Evolutionary conservation across 2,797 vertebrate species (phyloP), one percentile per base, ranked within the genome.

Genomic region (Enteromius mattozi): DNA sequence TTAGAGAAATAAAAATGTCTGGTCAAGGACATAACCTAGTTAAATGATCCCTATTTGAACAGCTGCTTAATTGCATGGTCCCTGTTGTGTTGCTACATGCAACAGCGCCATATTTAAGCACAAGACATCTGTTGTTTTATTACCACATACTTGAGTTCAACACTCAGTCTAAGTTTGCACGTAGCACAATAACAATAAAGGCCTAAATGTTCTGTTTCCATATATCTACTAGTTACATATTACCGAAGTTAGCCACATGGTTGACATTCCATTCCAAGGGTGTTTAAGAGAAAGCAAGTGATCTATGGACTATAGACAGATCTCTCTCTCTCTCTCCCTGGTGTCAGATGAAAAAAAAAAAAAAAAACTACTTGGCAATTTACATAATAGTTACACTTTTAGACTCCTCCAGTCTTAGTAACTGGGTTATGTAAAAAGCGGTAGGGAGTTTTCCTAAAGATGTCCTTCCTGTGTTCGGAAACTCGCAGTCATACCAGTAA

Each of bases 61-160:
- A 84, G 83, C 76, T 84, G 83, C 61, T 84, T 72, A 78, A 66
- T 65, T 79, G 30, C 30, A 79, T 45, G 19, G 71, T 33, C 83
- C 83, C 83, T 79, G 83, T 51, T 40, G 68, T 78, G 83, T 72
- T 68, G 42, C 30, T 71, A 72, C 54, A 71, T 70, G 63, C 66
- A 83, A 78, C 74, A 78, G 8, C 27, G 54, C 74, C 82, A 78
- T 78, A 83, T 79, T 79, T 45, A 84, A 78, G 65, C 54, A 63
- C 65, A 47, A 59, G 54, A 72, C 83, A 84, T 84, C 83, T 84
- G 83, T 84, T 71, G 66, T 71, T 84, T 72, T 79, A 78, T 72
- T 40, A 61, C 66, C 16, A 8, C 66, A 71, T 78, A 45, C 30
- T 69, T 79, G 40, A 37, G 51, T 72, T 17, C 66, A 51, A 47